phyloP scores from a whole-genome alignment of 1,140 invertebrate species.

The Nephila pilipes region DNA sequence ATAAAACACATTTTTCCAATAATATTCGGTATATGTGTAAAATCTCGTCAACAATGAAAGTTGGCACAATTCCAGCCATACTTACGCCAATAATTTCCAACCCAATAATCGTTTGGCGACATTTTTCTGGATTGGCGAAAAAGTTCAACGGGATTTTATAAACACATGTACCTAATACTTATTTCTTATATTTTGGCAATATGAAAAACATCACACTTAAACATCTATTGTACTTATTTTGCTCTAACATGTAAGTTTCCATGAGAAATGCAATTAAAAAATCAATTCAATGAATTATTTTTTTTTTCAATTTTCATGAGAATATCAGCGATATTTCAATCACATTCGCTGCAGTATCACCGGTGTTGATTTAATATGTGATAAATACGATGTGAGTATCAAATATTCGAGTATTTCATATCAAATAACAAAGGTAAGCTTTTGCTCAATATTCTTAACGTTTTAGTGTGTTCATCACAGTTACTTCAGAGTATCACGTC shows the following conservation, averaged over 20 bases:
- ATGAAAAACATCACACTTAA: neutral
- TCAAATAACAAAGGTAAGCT: conserved; percentile 6
- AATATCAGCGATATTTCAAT: neutral
- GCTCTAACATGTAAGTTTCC: conserved; percentile 11
- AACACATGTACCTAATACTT: neutral
- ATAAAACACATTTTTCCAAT: no score
- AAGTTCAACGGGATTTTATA: neutral
- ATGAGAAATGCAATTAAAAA: neutral
- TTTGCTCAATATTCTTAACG: neutral
- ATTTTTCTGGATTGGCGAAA: neutral
- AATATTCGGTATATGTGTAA: no score
- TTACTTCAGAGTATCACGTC: neutral
- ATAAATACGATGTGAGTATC: neutral
- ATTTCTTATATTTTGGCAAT: neutral
- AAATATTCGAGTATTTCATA: neutral
- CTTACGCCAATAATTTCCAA: neutral
- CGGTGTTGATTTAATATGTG: neutral
- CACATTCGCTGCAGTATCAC: neutral
- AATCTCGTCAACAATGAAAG: no score
- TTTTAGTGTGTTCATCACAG: neutral
- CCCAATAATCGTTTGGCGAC: neutral
- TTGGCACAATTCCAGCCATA: no score
- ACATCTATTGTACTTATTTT: conserved; percentile 8
- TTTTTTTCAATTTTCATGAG: neutral
- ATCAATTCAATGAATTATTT: neutral